phyloP scores from a whole-genome alignment of 1,140 invertebrate genomes.

The Stenopsyche tienmushanensis region DNA sequence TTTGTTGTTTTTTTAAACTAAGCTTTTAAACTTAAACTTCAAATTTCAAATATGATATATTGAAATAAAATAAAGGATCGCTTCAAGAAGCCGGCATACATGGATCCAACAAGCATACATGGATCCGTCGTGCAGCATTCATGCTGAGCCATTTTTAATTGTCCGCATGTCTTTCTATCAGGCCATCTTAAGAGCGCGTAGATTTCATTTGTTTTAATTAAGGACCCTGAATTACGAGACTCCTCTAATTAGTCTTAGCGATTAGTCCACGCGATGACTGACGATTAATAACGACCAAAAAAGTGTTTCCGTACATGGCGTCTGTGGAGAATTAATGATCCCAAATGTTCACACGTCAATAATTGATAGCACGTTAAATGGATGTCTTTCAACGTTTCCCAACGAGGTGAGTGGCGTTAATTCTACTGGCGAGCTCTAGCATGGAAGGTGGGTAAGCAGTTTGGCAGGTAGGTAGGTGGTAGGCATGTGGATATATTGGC shows the following conservation, averaged over 20 bases:
- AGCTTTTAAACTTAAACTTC: too few relatives aligned
- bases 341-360: conserved; percentile 3
- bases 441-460: neutral
- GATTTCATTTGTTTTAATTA: neutral
- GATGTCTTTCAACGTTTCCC: neutral
- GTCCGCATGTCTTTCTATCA: too few relatives aligned
- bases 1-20: too few relatives aligned
- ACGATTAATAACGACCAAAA: too few relatives aligned
- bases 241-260: neutral
- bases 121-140: too few relatives aligned
- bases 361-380: conserved; percentile 5
- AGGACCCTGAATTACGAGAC: neutral
- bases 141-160: too few relatives aligned
- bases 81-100: too few relatives aligned
- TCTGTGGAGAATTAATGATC: neutral
- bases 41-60: too few relatives aligned
- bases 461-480: conserved; percentile 15
- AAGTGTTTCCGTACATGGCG: neutral
- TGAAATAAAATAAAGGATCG: too few relatives aligned
- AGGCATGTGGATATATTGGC: conserved; percentile 12
- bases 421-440: neutral
- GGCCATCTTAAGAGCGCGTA: too few relatives aligned
- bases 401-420: neutral
- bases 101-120: too few relatives aligned
- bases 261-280: neutral